Evolutionary conservation across 30 jellyfish, hydroid and myxozoan genomes (phyloP).

Genomic region (Aurelia coerulea): DNA sequence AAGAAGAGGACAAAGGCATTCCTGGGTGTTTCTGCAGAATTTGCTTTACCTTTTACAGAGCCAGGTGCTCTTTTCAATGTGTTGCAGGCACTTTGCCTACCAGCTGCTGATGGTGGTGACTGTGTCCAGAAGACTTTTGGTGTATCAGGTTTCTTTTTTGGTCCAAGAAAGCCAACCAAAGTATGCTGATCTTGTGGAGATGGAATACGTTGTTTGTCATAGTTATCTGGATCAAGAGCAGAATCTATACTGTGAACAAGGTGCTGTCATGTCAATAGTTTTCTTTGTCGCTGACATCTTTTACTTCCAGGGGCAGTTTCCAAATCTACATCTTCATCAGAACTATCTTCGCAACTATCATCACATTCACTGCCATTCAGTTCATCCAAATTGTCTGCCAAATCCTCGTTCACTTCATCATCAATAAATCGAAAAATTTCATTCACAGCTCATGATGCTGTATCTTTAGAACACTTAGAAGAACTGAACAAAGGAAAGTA

Average conservation of each 20-base stretch:
- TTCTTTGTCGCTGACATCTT: not conserved
- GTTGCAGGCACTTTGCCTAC: conserved; percentile 3
- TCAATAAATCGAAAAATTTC: not conserved
- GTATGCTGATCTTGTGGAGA: not conserved
- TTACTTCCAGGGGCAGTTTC: not conserved
- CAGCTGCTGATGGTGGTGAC: conserved; percentile 8
- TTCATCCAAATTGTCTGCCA: not conserved
- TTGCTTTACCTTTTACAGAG: not conserved
- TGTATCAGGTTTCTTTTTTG: not conserved
- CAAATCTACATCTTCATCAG: not conserved
- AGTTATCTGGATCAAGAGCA: not conserved
- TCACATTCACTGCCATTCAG: not conserved
- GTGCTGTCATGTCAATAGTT: not conserved
- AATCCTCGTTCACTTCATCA: not conserved
- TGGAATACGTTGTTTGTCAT: not conserved
- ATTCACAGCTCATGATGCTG: not conserved
- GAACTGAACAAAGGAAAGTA: not conserved
- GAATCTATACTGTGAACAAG: conserved; percentile 1
- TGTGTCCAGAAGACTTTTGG: not conserved
- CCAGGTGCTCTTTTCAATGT: conserved; percentile 2
- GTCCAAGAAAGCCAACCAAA: conserved; percentile 7
- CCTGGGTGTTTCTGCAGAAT: not conserved
- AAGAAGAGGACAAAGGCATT: not conserved
- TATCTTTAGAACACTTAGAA: not conserved
- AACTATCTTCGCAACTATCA: not conserved